Evolutionary conservation across 2,797 vertebrate genomes (phyloP), one percentile per base, ranked within the genome.

Genomic region (Setipinna tenuifilis): DNA sequence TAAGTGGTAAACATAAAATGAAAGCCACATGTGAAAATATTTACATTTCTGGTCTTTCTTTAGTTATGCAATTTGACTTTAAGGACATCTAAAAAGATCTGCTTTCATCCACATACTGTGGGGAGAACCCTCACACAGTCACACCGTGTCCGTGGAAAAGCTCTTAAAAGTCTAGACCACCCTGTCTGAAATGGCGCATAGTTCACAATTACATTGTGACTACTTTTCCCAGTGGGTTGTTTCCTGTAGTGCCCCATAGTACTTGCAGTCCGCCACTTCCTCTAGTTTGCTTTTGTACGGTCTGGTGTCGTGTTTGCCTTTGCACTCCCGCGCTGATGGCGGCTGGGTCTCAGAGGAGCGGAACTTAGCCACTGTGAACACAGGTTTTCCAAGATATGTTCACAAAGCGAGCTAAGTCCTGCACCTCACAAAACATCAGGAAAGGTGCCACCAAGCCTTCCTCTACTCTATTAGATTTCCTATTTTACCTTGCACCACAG

Each of bases 281-380:
- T 86, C 83, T 81, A 65, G 65, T 85, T 83, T 78, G 65, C 6
- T 82, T 23, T 83, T 82, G 31, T 50, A 65, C n/a, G 54, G 46
- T 44, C 82, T 83, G 44, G 31, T 41, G 21, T 81, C 84, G 57
- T 65, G 57, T 87, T 82, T 83, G 75, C 61, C 78, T 82, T 85
- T 19, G 82, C 57, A 71, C 41, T 88, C 83, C 65, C 85, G 59
- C 41, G 48, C 50, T 54, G 71, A 88, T 85, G 87, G 46, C 84
- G 82, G 88, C n/a, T 50, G 58, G 59, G 90, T 92, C 94, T 94
- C 95, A 88, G 93, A 96, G 94, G 92, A 93, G 96, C 96, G 96
- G 96, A 97, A 97, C 96, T 97, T 97, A 97, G 96, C 96, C 96
- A 97, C 96, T 97, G 96, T 97, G 96, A 97, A 97, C 96, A 97